Percentiles rank a stretch among this genome's conserved stretches.
phyloP scores from a whole-genome alignment of 2,113 vertebrate genomes.

The Coreoperca whiteheadi region DNA sequence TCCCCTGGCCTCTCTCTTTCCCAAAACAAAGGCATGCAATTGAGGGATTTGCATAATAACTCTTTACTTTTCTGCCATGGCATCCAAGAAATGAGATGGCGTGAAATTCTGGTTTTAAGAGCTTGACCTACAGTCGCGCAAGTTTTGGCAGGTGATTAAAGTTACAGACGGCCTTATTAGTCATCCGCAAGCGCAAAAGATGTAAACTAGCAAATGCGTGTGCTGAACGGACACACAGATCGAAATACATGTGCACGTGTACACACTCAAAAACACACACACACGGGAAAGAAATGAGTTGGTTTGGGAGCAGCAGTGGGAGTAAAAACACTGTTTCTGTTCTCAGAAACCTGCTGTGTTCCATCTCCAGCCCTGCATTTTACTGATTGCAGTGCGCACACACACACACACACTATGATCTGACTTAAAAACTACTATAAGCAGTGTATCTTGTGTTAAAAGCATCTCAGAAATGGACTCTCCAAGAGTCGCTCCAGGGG shows the following conservation, averaged over 20 bases:
- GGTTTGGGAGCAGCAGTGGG: constrained; percentile 51
- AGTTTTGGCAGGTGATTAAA: not conserved
- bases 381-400: constrained; percentile 39
- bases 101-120: constrained; percentile 1
- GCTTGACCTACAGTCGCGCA: not conserved
- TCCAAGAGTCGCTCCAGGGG: not conserved
- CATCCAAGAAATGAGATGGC: constrained; percentile 10
- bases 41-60: constrained; percentile 58
- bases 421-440: constrained; percentile 17
- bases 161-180: not conserved
- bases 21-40: constrained; percentile 51
- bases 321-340: constrained; percentile 60
- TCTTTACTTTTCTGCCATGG: constrained; percentile 8
- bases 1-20: not conserved
- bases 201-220: not conserved
- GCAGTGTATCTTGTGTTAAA: constrained; percentile 18
- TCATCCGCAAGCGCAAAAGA: not conserved
- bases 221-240: not conserved
- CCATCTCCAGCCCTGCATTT: constrained; percentile 52
- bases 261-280: not conserved
- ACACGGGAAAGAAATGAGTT: not conserved
- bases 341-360: constrained; percentile 52
- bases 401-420: constrained; percentile 3
- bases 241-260: not conserved
- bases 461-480: constrained; percentile 13